Evolutionary conservation across 2,797 vertebrate species (phyloP).

Genomic region (Simalia tracyae): DNA sequence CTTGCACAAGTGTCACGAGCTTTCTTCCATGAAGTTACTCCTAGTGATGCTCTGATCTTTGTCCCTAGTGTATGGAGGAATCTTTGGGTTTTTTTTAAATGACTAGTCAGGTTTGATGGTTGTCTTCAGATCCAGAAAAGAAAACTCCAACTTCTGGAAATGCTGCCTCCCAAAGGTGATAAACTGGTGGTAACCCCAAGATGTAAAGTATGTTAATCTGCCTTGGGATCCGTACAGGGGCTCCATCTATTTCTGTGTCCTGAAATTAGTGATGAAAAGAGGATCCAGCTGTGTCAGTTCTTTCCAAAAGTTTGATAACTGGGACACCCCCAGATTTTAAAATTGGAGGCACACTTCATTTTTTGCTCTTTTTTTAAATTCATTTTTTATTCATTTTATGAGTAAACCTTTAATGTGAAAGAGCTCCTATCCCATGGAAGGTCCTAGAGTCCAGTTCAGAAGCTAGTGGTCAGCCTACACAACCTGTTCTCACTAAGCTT

Average conservation of each 20-base stretch:
- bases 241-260: neutral
- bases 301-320: neutral
- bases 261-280: neutral
- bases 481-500: neutral
- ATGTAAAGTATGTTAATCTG: neutral
- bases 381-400: neutral
- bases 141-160: neutral
- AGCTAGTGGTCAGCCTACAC: too few relatives aligned
- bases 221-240: neutral
- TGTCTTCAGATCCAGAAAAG: neutral
- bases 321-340: neutral
- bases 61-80: neutral
- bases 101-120: neutral
- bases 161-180: neutral
- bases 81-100: neutral
- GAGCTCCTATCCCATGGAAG: neutral
- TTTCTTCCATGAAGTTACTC: neutral
- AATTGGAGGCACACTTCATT: neutral
- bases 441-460: neutral
- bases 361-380: neutral
- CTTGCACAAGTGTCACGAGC: neutral
- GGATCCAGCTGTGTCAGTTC: neutral
- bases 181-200: neutral
- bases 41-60: neutral
- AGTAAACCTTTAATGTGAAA: neutral